These are phyloP conservation scores for Aphis craccivora DNA, from an alignment of 1,140 invertebrate species.

Conservation along the genomic window DNA sequence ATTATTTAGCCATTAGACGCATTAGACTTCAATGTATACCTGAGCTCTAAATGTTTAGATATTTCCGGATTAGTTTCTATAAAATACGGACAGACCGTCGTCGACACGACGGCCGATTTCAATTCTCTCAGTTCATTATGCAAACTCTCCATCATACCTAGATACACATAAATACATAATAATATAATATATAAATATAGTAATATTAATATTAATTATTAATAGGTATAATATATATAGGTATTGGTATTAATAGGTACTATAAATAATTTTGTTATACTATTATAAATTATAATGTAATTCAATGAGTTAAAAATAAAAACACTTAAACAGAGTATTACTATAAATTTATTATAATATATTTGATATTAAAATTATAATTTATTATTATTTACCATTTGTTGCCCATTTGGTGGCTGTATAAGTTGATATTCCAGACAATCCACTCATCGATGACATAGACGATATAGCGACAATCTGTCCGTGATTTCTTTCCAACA, in stretches of 20 bases:
- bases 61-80: constrained; percentile 58
- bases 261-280: background rate
- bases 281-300: background rate
- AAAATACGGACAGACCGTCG: constrained; percentile 59
- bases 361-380: background rate
- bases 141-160: constrained; percentile 60
- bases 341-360: background rate
- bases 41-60: constrained; percentile 47
- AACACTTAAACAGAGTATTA: background rate
- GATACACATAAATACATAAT: background rate
- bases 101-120: constrained; percentile 57
- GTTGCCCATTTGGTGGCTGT: constrained; percentile 58
- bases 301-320: background rate
- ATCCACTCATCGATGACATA: constrained; percentile 71
- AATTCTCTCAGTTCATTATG: constrained; percentile 53
- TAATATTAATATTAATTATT: background rate
- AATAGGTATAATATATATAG: too few relatives aligned
- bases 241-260: background rate
- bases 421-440: constrained; percentile 56
- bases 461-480: constrained; percentile 96
- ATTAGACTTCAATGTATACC: constrained; percentile 33
- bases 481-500: constrained; percentile 73
- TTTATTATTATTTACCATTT: constrained; percentile 39
- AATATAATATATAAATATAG: background rate
- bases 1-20: background rate